Evolutionary conservation across 2,888 invertebrate genomes (phyloP).

Genomic region (Gymnocheta viridis): DNA sequence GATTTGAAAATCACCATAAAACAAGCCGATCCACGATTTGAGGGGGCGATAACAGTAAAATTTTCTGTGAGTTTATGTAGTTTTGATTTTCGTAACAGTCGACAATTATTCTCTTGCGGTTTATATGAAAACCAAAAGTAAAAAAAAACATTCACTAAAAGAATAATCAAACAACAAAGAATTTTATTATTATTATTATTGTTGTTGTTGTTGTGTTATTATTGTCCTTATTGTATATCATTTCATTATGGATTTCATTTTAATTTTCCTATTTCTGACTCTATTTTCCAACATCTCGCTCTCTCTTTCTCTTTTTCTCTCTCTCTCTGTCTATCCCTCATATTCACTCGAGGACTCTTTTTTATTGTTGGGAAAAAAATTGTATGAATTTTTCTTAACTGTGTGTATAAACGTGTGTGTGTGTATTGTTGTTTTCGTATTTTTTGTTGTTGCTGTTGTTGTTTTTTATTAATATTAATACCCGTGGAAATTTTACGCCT

Average conservation of each 20-base stretch:
- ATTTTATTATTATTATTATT: slow-evolving; percentile 23
- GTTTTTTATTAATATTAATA: slow-evolving; percentile 68
- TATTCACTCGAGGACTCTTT: background rate
- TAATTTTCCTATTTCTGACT: slow-evolving; percentile 45
- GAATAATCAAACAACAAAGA: slow-evolving; percentile 55
- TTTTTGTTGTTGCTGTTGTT: slow-evolving; percentile 42
- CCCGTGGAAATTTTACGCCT: slow-evolving; percentile 71
- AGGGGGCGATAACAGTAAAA: too few species aligned
- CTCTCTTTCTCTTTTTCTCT: background rate
- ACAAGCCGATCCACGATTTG: too few species aligned
- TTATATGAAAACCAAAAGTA: background rate
- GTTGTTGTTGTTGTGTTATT: slow-evolving; percentile 12
- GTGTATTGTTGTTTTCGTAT: slow-evolving; percentile 14
- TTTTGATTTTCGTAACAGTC: background rate
- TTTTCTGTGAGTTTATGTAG: too few species aligned
- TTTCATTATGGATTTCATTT: slow-evolving; percentile 64
- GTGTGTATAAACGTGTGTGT: background rate
- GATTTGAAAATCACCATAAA: too few species aligned
- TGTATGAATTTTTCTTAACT: background rate
- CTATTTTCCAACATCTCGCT: slow-evolving; percentile 23
- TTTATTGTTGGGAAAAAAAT: background rate
- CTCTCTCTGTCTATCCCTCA: background rate
- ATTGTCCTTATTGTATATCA: slow-evolving; percentile 56
- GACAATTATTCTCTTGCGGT: background rate
- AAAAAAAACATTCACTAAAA: slow-evolving; percentile 25